Evolutionary conservation across 2,113 vertebrate genomes (phyloP).

Genomic region (Falco punctatus): DNA sequence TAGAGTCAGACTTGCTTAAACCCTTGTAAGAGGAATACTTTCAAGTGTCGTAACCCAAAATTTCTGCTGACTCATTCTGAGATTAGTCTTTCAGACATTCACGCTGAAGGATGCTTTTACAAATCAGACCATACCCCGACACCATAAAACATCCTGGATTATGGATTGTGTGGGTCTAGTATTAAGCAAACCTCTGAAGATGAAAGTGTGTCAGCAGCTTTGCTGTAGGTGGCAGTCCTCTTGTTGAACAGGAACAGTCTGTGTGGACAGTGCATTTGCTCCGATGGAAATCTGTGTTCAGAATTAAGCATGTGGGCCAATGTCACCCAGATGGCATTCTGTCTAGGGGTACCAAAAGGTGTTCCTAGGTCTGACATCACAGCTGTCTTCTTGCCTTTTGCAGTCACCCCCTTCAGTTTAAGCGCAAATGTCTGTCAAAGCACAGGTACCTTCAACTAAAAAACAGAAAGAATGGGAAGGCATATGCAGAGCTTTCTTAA

Average conservation of each 20-base stretch:
- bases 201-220: neutral
- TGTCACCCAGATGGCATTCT: rapidly evolving
- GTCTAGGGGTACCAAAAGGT: neutral
- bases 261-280: neutral
- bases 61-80: neutral
- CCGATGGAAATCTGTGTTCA: neutral
- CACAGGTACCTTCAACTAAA: neutral
- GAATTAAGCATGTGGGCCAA: neutral
- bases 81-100: neutral
- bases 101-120: neutral
- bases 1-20: neutral
- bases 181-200: neutral
- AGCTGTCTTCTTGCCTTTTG: neutral
- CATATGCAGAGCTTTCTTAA: neutral
- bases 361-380: neutral
- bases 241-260: neutral
- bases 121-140: rapidly evolving
- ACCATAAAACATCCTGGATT: rapidly evolving
- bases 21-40: neutral
- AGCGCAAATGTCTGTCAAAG: neutral
- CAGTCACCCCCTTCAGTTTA: neutral
- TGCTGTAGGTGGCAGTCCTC: neutral
- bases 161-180: neutral
- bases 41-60: neutral
- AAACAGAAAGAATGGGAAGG: neutral